These are phyloP conservation scores for Eunapius fragilis DNA, from an alignment of 37 sponge, comb jelly and placozoan species.

Conservation along the genomic window DNA sequence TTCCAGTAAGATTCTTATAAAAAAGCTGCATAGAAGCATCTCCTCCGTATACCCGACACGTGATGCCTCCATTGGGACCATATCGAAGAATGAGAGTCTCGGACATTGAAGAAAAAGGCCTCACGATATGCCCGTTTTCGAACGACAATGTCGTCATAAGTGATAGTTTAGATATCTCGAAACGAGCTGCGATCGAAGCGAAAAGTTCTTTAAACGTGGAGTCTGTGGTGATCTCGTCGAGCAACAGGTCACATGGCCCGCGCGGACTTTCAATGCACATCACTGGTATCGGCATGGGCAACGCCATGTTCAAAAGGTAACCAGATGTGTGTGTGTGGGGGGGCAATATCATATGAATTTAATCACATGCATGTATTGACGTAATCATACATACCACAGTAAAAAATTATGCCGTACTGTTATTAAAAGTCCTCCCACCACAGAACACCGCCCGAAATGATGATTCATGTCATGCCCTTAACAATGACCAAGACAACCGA, in stretches of 20 bases:
- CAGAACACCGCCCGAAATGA: too few relatives aligned
- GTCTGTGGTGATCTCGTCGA: neutral
- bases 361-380: too few relatives aligned
- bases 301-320: neutral
- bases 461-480: too few relatives aligned
- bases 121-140: neutral
- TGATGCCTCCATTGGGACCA: neutral
- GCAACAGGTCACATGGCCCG: neutral
- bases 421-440: too few relatives aligned
- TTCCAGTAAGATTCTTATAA: neutral
- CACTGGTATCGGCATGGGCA: neutral
- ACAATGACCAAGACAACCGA: too few relatives aligned
- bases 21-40: neutral
- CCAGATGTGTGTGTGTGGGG: too few relatives aligned
- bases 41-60: neutral
- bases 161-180: neutral
- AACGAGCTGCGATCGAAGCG: neutral
- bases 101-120: neutral
- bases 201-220: neutral
- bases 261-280: neutral
- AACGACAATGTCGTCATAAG: neutral
- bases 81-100: neutral
- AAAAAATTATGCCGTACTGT: too few relatives aligned
- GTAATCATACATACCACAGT: too few relatives aligned
- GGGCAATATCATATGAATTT: too few relatives aligned